A percentile compares a stretch with the other conserved stretches of the same genome.
These are phyloP conservation scores for Crypturellus tataupa DNA, from an alignment of 2,797 vertebrate species.

Conservation along the genomic window DNA sequence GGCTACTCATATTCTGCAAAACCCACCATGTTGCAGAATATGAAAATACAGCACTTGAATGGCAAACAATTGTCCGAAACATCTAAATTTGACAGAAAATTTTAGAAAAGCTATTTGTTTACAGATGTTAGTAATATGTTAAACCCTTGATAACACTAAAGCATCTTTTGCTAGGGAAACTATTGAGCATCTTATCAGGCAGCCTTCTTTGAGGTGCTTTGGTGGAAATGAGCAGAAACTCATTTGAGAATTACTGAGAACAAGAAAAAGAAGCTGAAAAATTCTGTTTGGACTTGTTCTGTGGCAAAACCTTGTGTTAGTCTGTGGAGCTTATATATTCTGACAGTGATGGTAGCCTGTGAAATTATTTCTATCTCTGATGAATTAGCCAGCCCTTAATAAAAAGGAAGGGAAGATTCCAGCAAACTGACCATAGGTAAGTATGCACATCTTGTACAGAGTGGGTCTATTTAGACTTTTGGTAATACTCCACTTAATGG, in stretches of 20 bases:
- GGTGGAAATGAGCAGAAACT: background rate
- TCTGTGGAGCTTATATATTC: background rate
- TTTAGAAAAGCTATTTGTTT: fast-evolving
- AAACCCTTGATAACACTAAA: background rate
- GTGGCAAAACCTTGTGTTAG: background rate
- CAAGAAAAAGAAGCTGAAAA: background rate
- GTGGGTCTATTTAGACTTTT: background rate
- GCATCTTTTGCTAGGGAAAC: background rate
- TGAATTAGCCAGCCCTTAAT: background rate
- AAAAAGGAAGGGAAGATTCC: conserved; percentile 4
- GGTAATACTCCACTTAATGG: background rate
- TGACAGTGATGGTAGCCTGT: background rate
- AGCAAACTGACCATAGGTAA: background rate
- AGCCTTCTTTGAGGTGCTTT: background rate
- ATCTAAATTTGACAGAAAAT: background rate
- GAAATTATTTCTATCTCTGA: background rate
- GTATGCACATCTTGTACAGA: background rate
- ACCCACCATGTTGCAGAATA: background rate
- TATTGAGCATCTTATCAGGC: background rate
- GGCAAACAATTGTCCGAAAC: background rate
- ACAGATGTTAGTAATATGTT: background rate
- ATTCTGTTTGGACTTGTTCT: background rate
- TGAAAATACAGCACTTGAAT: background rate
- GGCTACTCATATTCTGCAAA: background rate
- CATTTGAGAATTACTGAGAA: background rate